A percentile compares a stretch with the other conserved stretches of the same genome.
These are phyloP conservation scores for Oscheius sp. DNA, from an alignment of 1,140 invertebrate species.

Conservation along the genomic window DNA sequence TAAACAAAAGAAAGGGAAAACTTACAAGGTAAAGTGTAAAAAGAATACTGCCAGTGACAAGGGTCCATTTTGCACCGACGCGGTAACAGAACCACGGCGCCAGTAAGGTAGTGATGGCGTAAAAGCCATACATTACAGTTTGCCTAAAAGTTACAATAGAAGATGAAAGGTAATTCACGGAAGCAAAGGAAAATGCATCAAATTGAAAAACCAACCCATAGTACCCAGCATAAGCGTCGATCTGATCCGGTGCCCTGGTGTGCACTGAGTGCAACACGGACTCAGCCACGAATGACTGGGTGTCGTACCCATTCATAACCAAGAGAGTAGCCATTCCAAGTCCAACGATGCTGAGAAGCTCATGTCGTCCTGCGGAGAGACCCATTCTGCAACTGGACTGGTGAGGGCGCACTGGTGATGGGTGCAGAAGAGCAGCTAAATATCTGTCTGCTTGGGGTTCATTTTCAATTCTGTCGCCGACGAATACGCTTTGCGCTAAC, in stretches of 20 bases:
- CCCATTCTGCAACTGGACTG: neutral
- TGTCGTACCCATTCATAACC: constrained; percentile 1
- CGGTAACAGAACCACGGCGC: neutral
- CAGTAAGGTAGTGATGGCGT: neutral
- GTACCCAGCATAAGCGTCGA: neutral
- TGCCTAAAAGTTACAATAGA: neutral
- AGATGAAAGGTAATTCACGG: neutral
- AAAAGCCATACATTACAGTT: neutral
- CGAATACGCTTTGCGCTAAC: too few species aligned
- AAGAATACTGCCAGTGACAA: neutral
- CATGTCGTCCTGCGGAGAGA: neutral
- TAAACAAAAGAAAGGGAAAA: neutral
- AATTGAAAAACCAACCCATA: neutral
- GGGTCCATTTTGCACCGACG: neutral
- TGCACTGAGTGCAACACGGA: constrained; percentile 1
- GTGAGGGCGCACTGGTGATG: too few species aligned
- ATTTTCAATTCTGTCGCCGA: too few species aligned
- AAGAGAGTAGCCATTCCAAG: neutral
- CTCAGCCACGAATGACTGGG: neutral
- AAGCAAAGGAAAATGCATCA: too few species aligned
- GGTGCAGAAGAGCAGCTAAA: too few species aligned
- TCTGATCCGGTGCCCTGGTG: neutral
- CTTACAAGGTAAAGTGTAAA: neutral
- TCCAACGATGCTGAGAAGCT: neutral
- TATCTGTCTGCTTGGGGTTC: too few species aligned